These are phyloP conservation scores for Cyclina sinensis DNA, from an alignment of 1,140 invertebrate genomes.

Conservation along the genomic window DNA sequence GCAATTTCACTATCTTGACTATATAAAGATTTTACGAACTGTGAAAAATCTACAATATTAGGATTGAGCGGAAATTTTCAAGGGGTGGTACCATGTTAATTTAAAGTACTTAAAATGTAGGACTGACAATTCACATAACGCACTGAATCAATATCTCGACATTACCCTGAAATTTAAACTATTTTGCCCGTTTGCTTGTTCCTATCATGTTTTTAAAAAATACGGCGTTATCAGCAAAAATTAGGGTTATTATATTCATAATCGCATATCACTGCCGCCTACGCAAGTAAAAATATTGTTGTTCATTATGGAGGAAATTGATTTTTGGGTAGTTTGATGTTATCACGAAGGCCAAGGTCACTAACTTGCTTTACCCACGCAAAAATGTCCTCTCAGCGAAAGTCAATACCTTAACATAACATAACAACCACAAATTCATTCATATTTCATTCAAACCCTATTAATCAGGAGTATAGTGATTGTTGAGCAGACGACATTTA, in stretches of 20 bases:
- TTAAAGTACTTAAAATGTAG: not conserved
- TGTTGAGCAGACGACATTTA: not conserved
- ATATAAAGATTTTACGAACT: not conserved
- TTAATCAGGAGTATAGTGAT: not conserved
- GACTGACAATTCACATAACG: not conserved
- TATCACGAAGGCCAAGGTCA: not conserved
- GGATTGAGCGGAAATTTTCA: not conserved
- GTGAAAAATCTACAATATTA: constrained; percentile 26
- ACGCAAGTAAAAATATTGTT: not conserved
- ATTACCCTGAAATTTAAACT: not conserved
- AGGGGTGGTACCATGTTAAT: constrained; percentile 11
- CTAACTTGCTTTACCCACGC: not conserved
- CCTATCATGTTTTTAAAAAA: not conserved
- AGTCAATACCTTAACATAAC: not conserved
- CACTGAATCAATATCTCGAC: not conserved
- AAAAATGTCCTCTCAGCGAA: not conserved
- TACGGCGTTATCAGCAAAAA: not conserved
- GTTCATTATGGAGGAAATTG: not conserved
- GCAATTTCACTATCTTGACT: constrained; percentile 1
- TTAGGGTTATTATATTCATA: not conserved
- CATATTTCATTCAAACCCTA: not conserved
- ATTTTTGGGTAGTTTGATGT: not conserved
- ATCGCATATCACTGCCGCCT: constrained; percentile 2
- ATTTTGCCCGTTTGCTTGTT: not conserved
- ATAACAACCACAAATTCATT: not conserved